Base-by-base conservation (phyloP, 1,140 invertebrate genomes). In the Megalopta genalis region DNA sequence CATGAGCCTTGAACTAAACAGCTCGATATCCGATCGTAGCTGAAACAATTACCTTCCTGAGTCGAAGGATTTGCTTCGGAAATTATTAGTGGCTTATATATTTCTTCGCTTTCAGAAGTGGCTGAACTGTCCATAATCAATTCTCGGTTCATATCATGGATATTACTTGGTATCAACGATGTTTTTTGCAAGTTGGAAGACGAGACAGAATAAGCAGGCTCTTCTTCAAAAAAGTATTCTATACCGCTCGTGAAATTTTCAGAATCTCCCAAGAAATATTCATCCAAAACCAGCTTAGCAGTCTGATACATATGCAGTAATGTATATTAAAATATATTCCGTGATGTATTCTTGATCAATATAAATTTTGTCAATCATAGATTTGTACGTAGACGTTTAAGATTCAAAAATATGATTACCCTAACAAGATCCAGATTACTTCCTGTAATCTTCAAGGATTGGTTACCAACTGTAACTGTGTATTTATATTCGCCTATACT, bases 401-500 rank as follows among this genome's bases (percentile, higher is more conserved):
- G n/a, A 63, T 75, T 69, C 75, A 37, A 14, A 69, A 9, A n/a
- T 54, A 69, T 32, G 14, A 93, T 94, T 92, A 97, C 97, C 93
- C 96, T 95, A 78, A 98, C 96, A 88, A 97, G 93, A 90, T 97
- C 96, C 86, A 97, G 94, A 93, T 97, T 97, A 84, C 95, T 95
- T 73, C 97, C 97, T 73, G 96, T 97, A 84, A 98, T 97, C 93
- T 97, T 97, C 69, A 98, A 94, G 73, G 96, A 95, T 90, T 97
- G 95, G 87, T 95, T 94, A 83, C 96, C 96, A 86, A 97, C 95
- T 82, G 95, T 96, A 62, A 98, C 97, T 71, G 97, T 97, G 90
- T 97, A 97, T 88, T 97, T 97, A 92, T 97, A 97, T 93, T 98
- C 97, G 88, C 96, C 96, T 90, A 97, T 93, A 85, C 95, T 95